Evolutionary conservation across 2,888 invertebrate genomes (phyloP), one percentile per base, ranked within the genome.

Genomic region (Xestia xanthographa): DNA sequence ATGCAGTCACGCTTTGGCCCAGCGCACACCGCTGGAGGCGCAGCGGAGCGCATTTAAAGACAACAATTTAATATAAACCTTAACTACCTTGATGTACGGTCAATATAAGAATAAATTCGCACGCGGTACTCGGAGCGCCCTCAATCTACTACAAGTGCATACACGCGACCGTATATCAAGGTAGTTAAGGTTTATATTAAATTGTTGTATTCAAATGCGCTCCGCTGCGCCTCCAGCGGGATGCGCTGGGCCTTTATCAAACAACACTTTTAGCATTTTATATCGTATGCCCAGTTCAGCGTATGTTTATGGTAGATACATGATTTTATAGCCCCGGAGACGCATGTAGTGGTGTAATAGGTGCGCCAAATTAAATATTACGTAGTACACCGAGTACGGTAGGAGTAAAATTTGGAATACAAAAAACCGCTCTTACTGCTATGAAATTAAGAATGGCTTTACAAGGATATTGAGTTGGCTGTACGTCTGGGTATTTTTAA

Each of bases 321-420:
- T 69, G 67, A 86, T 69, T 80, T 75, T 65, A 70, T 79, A 67
- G 69, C 71, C 34, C 6, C 48, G 29, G 53, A 34, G 53, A 48
- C n/a, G 53, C 53, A 72, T 11, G 41, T 22, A 38, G 20, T 43
- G 6, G 8, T 14, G 41, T 26, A 26, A 26, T 29, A 4, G 3
- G 71, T 72, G 41, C 11, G 53, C 53, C 79, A 79, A 79, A 66
- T 50, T n/a, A 60, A 67, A 43, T 56, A 72, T 66, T 62, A 66
- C 17, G 43, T 43, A 38, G 50, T n/a, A 48, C 17, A 43, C 41
- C 22, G 5, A 20, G 68, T n/a, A 66, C 9, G 38, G 20, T 38
- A 26, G 20, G 26, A 20, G 22, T 41, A 41, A 17, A 9, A n/a
- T 1, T 67, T 67, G 20, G 17, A 14, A 34, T 34, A n/a, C 20